These are phyloP conservation scores for Heliconius cydno DNA, from an alignment of 2,888 invertebrate genomes.

Conservation along the genomic window DNA sequence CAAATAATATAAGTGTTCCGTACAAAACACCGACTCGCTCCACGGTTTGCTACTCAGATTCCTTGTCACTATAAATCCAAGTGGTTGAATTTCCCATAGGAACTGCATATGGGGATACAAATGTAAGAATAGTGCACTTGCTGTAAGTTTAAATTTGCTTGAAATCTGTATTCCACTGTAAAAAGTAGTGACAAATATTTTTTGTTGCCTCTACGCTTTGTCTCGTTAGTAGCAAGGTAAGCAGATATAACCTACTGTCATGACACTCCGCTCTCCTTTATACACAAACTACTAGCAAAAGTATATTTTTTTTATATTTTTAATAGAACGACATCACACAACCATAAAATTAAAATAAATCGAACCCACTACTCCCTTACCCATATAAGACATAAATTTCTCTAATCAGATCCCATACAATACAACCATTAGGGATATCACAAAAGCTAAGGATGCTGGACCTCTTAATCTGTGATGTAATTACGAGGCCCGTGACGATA, in stretches of 20 bases:
- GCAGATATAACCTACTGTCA: not conserved
- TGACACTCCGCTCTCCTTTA: not conserved
- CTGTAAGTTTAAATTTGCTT: slow-evolving; percentile 36
- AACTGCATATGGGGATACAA: slow-evolving; percentile 32
- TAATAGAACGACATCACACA: not conserved
- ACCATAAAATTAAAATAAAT: not conserved
- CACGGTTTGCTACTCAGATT: slow-evolving; percentile 28
- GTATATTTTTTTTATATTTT: not conserved
- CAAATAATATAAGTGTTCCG: not conserved
- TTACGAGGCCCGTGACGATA: slow-evolving; percentile 21
- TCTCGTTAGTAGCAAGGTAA: too few relatives aligned
- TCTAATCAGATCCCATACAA: not conserved
- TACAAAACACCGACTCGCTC: not conserved
- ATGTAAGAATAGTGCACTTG: slow-evolving; percentile 36
- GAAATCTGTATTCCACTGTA: not conserved
- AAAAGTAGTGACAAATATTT: not conserved
- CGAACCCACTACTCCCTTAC: not conserved
- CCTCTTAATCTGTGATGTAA: slow-evolving; percentile 16
- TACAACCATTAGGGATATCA: not conserved
- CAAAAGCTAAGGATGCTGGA: not conserved
- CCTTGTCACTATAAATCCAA: slow-evolving; percentile 40
- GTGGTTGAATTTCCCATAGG: slow-evolving; percentile 39
- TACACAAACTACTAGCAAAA: too few relatives aligned
- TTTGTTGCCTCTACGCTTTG: too few relatives aligned
- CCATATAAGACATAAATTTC: not conserved